These are phyloP conservation scores for Dryococelus australis DNA, from an alignment of 2,888 invertebrate genomes.

Conservation along the genomic window DNA sequence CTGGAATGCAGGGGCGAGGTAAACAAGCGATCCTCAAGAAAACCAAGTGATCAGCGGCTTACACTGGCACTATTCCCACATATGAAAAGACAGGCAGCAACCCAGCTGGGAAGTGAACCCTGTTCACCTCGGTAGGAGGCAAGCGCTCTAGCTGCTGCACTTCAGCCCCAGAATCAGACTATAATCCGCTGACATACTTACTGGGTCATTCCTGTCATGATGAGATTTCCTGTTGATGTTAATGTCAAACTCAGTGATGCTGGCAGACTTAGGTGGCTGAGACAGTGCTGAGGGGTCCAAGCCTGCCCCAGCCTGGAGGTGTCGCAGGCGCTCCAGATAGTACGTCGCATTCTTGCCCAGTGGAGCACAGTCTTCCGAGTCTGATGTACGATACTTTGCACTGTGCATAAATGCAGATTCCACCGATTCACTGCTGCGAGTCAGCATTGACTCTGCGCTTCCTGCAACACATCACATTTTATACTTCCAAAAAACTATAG, in stretches of 20 bases:
- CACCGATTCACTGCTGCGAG: background rate
- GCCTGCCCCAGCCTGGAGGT: slow-evolving; percentile 56
- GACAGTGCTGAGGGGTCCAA: slow-evolving; percentile 43
- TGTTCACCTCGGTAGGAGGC: too few relatives aligned
- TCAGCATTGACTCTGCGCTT: background rate
- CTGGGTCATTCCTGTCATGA: slow-evolving; percentile 12
- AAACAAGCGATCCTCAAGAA: too few relatives aligned
- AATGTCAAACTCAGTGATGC: slow-evolving; percentile 25
- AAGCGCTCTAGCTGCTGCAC: too few relatives aligned
- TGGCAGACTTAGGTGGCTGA: background rate
- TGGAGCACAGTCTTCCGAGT: slow-evolving; percentile 11
- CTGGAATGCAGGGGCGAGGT: too few relatives aligned
- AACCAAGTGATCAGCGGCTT: too few relatives aligned
- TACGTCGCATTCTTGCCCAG: slow-evolving; percentile 40
- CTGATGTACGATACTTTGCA: background rate
- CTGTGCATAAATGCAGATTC: background rate
- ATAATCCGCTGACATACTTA: background rate
- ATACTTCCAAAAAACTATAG: too few relatives aligned
- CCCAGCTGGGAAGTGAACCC: too few relatives aligned
- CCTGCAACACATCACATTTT: background rate
- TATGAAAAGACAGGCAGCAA: too few relatives aligned
- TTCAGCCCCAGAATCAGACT: too few relatives aligned
- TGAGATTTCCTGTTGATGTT: slow-evolving; percentile 35
- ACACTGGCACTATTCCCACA: too few relatives aligned
- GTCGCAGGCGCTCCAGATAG: slow-evolving; percentile 55